Base-by-base conservation (phyloP, 2,888 invertebrate species). In the Lymantria dispar region DNA sequence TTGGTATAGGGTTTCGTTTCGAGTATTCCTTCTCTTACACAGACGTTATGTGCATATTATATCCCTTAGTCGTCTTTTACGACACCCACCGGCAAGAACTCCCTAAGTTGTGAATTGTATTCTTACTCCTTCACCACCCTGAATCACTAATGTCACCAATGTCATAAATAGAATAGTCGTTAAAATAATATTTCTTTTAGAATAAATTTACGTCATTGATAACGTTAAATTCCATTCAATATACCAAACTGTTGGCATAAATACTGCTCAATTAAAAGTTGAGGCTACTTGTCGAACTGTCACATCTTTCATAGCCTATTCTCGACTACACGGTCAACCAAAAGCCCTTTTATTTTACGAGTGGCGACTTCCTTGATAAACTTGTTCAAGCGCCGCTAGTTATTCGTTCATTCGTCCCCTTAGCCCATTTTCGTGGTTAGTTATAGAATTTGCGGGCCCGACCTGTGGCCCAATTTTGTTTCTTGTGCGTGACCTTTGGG, bases 311-410 rank as follows among this genome's bases (percentile, higher is more conserved):
- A 62, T 58, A 51, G 52, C 52, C 42, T 48, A 37, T 15, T n/a
- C 51, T 54, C 45, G 50, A 44, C 45, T 10, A 10, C 14, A 48
- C 56, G 52, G 52, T 63, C 50, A 46, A 51, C 15, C 48, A 36
- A 49, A 56, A 53, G 29, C 36, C 52, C 47, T 61, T 64, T 64
- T 62, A 62, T 64, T 66, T 62, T 60, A 62, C 60, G 62, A 66
- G 54, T 50, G 47, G 45, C 47, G 72, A 72, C 64, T 72, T 73
- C 70, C 64, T 71, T 69, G 65, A 71, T 74, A 72, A 73, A 73
- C 64, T 74, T 68, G 63, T 63, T 52, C 63, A 68, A 72, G 66
- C 64, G 65, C 65, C 65, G 62, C 62, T 54, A 55, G 56, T 52
- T 49, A 53, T 49, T 49, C 61, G 52, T 56, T 62, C 54, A 56